phyloP scores from a whole-genome alignment of 2,797 vertebrate genomes.

The Ataeniobius toweri region DNA sequence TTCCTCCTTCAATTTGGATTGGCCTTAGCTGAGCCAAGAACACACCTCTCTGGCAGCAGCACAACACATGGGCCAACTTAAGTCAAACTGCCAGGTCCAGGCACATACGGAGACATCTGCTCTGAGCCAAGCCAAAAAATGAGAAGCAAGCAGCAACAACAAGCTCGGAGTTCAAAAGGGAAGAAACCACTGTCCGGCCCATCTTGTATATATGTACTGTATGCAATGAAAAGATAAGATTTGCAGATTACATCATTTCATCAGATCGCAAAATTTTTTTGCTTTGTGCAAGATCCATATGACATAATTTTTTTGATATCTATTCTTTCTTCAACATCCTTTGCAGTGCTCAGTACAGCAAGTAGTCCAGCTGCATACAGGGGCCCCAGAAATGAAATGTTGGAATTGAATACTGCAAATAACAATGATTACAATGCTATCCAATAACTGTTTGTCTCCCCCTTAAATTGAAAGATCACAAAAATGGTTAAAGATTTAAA shows the following conservation, averaged over 20 bases:
- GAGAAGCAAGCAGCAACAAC: slow-evolving; percentile 54
- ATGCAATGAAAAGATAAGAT: slow-evolving; percentile 9
- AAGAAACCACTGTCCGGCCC: neutral
- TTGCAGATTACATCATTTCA: slow-evolving; percentile 6
- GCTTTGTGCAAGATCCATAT: neutral
- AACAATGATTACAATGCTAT: slow-evolving; percentile 24
- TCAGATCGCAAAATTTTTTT: neutral
- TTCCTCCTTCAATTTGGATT: slow-evolving; percentile 56
- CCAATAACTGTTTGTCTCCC: slow-evolving; percentile 18
- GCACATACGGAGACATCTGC: slow-evolving; percentile 52
- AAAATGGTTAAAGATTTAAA: neutral
- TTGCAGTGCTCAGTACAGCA: neutral
- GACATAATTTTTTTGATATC: too few species aligned
- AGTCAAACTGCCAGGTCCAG: slow-evolving; percentile 77
- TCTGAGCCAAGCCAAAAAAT: slow-evolving; percentile 38
- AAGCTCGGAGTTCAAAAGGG: slow-evolving; percentile 23
- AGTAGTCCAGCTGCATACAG: slow-evolving; percentile 14
- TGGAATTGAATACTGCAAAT: slow-evolving; percentile 43
- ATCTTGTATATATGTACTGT: neutral
- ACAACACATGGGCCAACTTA: slow-evolving; percentile 71
- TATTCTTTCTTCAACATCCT: too few species aligned
- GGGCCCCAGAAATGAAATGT: slow-evolving; percentile 13
- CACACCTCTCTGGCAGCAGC: slow-evolving; percentile 66
- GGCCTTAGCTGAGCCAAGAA: slow-evolving; percentile 55
- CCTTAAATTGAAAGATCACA: neutral